Percentiles rank a stretch among this genome's conserved stretches.
phyloP scores from a whole-genome alignment of 2,888 invertebrate genomes.

The Copidosoma aretas region DNA sequence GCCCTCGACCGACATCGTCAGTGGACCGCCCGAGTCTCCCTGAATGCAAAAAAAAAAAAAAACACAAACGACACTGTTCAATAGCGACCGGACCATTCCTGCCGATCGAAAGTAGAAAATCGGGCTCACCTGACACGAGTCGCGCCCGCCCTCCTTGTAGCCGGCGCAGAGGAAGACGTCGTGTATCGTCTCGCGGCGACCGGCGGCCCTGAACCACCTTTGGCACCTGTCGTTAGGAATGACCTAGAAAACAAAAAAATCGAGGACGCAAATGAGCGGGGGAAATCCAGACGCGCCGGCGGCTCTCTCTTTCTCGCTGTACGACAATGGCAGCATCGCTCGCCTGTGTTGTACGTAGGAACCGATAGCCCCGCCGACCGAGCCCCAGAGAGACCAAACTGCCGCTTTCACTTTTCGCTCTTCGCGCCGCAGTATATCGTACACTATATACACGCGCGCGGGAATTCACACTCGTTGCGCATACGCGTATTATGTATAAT shows the following conservation, averaged over 20 bases:
- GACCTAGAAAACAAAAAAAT: slow-evolving; percentile 61
- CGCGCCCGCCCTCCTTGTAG: slow-evolving; percentile 81
- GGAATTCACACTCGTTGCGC: too few species aligned
- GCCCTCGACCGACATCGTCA: slow-evolving; percentile 85
- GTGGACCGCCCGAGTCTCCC: slow-evolving; percentile 82
- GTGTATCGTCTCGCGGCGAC: slow-evolving; percentile 88
- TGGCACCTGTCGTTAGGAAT: slow-evolving; percentile 91
- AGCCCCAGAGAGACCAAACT: not conserved
- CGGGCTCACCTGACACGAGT: slow-evolving; percentile 67
- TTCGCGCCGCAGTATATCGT: too few species aligned
- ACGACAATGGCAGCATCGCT: too few species aligned
- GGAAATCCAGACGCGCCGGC: not conserved
- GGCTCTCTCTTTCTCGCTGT: not conserved
- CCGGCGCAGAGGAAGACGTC: slow-evolving; percentile 93
- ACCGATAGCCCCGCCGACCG: not conserved
- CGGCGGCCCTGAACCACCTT: slow-evolving; percentile 90
- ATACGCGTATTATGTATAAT: too few species aligned
- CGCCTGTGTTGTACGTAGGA: not conserved
- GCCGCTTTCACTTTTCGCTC: slow-evolving; percentile 20
- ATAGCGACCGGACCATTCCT: not conserved
- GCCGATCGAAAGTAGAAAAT: not conserved
- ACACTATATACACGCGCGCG: too few species aligned
- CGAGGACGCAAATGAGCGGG: not conserved
- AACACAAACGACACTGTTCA: too few species aligned
- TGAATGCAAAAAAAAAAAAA: slow-evolving; percentile 43